Base-by-base conservation (phyloP, 2,888 invertebrate species). In the Drosophila mimetica region DNA sequence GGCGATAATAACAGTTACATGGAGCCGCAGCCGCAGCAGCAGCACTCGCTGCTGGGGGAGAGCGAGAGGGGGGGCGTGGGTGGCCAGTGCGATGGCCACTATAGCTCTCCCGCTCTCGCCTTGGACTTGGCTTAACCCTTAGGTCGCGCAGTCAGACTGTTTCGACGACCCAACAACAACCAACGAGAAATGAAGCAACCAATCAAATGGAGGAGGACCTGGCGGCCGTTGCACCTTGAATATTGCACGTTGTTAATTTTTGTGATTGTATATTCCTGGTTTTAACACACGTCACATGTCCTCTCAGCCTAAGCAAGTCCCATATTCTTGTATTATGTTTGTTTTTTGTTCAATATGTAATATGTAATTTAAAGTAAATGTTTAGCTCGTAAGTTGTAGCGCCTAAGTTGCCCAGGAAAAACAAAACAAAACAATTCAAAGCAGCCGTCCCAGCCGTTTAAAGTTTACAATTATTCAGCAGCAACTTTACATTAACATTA, bases 241-340 rank as follows among this genome's bases (percentile, higher is more conserved):
- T 89, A 89, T 87, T 88, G 87, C 89, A 89, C 88, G 80, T 86
- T 89, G 85, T 89, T 89, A 87, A 81, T 88, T 89, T 89, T 89
- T 89, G 89, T 89, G 89, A 88, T 89, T 89, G 89, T 89, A 87
- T 89, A 89, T 89, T 89, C 78, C 25, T 54, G 63, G 67, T 71
- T 73, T 79, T 54, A 13, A 22, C 11, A 28, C 11, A 66, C 52
- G 70, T 53, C 74, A 71, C n/a, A 41, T 28, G 11, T 30, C 25
- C 55, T 25, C 8, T 22, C 13, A 14, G 41, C 41, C 41, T 60
- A 18, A 13, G 18, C 34, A 44, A 32, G 14, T 25, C 34, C 44
- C 37, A 25, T 41, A 18, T 41, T 54, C 50, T 63, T 70, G 71
- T 71, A 54, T 70, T 71, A 70, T 70, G 39, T 60, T 69, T 61